Conservation (phyloP, 2,113 vertebrate genomes). For the Poecile atricapillus region DNA sequence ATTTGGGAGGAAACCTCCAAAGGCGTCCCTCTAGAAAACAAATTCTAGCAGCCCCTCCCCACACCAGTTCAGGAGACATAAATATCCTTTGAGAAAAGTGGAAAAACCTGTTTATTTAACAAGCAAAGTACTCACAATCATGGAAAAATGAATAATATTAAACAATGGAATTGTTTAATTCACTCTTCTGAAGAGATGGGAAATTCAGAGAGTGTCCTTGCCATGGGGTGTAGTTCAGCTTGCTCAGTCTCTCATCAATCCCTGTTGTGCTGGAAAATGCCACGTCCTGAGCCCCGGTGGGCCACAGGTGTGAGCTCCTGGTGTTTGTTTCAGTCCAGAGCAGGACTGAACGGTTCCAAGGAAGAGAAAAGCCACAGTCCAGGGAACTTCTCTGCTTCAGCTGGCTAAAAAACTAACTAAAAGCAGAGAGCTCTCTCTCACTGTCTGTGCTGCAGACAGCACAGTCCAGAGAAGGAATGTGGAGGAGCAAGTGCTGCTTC, state of each 20-base stretch:
- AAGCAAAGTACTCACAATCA: not conserved
- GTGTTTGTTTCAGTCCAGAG: not conserved
- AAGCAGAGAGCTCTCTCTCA: fast-evolving
- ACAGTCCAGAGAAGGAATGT: not conserved
- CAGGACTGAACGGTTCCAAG: not conserved
- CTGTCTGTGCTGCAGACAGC: not conserved
- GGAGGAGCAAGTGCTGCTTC: not conserved
- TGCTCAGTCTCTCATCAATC: not conserved
- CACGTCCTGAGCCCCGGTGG: fast-evolving
- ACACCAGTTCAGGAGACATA: fast-evolving
- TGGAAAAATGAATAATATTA: not conserved
- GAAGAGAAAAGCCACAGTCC: not conserved
- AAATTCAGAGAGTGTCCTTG: not conserved
- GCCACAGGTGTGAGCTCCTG: fast-evolving
- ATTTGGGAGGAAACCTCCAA: not conserved
- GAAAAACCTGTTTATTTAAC: not conserved
- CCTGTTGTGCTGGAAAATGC: fast-evolving
- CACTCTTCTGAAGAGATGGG: not conserved
- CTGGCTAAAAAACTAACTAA: not conserved
- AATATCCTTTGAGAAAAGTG: not conserved
- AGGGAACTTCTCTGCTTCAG: not conserved
- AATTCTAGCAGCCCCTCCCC: not conserved
- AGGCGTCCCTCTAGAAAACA: not conserved
- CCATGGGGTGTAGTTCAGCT: fast-evolving
- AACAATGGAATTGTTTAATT: not conserved